Conservation (phyloP, 2,113 vertebrate genomes). For the Sapayoa aenigma region DNA sequence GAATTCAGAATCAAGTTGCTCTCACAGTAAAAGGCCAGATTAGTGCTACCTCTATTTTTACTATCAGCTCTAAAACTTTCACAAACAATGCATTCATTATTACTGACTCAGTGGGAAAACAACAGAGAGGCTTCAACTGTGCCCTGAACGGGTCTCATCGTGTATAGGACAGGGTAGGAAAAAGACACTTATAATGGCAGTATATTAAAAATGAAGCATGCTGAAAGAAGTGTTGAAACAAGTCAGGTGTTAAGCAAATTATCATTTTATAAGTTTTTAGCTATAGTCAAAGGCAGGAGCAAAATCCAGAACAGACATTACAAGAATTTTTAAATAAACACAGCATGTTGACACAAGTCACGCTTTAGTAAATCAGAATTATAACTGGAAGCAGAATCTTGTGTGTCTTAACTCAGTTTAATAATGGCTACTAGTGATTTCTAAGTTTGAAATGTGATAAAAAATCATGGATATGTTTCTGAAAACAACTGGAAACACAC, state of each 20-base stretch:
- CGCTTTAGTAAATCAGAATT: not conserved
- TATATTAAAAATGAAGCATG: conserved; percentile 20
- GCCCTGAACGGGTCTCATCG: not conserved
- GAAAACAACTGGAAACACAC: not conserved
- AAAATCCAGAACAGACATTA: not conserved
- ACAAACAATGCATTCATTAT: conserved; percentile 35
- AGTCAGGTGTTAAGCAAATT: not conserved
- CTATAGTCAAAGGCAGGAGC: not conserved
- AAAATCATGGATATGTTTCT: not conserved
- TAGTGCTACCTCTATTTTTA: conserved; percentile 37
- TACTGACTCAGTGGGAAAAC: conserved; percentile 16
- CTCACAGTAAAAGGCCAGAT: conserved; percentile 53
- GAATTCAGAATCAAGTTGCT: conserved; percentile 51
- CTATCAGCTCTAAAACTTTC: conserved; percentile 35
- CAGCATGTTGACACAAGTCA: fast-evolving
- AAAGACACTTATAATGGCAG: not conserved
- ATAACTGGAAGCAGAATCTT: not conserved
- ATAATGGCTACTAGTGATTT: not conserved
- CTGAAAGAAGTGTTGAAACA: not conserved
- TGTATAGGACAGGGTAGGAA: not conserved
- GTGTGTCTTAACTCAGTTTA: not conserved
- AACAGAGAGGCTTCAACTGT: not conserved
- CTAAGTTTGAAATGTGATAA: not conserved
- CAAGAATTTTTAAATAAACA: not conserved
- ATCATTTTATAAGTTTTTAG: not conserved